Evolutionary conservation across 30 jellyfish, hydroid and myxozoan species (phyloP), one percentile per base, ranked within the genome.

Genomic region (Hydra vulgaris): DNA sequence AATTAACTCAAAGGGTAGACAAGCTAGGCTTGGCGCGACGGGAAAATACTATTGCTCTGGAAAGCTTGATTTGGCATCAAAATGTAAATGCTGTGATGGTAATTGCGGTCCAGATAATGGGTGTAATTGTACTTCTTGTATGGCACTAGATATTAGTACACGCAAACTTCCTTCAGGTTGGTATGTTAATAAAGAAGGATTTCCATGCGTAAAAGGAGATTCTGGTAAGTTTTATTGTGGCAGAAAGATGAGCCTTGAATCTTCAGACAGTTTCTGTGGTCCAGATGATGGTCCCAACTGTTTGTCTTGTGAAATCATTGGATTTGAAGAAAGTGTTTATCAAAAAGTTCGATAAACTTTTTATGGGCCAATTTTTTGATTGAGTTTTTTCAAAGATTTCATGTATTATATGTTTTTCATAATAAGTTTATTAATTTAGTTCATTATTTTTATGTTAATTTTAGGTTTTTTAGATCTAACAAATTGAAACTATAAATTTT

Each of bases 241-340:
- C 0, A 74, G 96, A 67, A 52, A 70, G 19, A 66, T 79, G 88
- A 52, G 18, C 25, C 21, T 24, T 8, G 17, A 77, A 24, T 8
- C 0, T 20, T 89, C 91, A 56, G 96, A 89, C 75, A 95, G 96
- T 7, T 89, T 78, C 78, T 89, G 96, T 80, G 96, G 96, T 7
- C 96, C 96, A 1, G 73, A 89, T 52, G 74, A 89, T 80, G 96
- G 96, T 24, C 96, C 96, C 22, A 89, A 89, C 83, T 89, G 96
- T 52, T 73, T 67, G 19, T 53, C 96, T 15, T 89, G 96, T 66
- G 66, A 79, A 21, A 78, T 20, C 8, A 69, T 69, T 23, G 76
- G 61, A 12, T 40, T 40, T 5, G 61, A 40, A 40, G 61, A 40
- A 40, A 3, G 61, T 40, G 61, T 12, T 40, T 40, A 40, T 40